These are phyloP conservation scores for Xiphophorus hellerii DNA, from an alignment of 2,113 vertebrate genomes.

Conservation along the genomic window DNA sequence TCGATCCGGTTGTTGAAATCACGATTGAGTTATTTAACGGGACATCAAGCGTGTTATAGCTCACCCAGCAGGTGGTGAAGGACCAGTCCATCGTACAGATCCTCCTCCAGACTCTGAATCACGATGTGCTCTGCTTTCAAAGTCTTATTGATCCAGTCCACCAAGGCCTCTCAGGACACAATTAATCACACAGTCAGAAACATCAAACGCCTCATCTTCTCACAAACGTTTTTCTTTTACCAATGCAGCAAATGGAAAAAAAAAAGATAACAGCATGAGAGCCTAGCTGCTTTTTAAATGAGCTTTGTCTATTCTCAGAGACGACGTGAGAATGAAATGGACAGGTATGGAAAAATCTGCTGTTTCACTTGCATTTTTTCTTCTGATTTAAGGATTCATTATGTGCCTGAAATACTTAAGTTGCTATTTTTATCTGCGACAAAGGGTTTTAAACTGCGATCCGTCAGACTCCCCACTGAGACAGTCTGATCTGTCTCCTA, in stretches of 20 bases:
- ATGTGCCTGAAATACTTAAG: no score
- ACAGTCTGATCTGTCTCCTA: conserved; percentile 41
- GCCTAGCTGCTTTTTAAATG: conserved; percentile 1
- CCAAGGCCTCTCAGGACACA: conserved; percentile 79
- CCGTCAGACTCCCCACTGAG: conserved; percentile 2
- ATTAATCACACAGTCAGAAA: conserved; percentile 46
- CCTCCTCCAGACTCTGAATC: conserved; percentile 89
- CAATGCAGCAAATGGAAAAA: conserved; percentile 21
- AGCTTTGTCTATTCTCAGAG: conserved; percentile 8
- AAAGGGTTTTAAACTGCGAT: conserved; percentile 25
- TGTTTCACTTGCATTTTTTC: not conserved
- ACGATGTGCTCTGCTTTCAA: conserved; percentile 89
- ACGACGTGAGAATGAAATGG: not conserved
- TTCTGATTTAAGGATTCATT: not conserved
- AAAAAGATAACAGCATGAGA: not conserved
- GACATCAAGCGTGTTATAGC: conserved; percentile 40
- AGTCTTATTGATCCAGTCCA: conserved; percentile 88
- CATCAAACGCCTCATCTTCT: conserved; percentile 34
- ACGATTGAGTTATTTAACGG: conserved; percentile 4
- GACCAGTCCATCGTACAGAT: conserved; percentile 91
- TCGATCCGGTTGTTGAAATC: conserved; percentile 9
- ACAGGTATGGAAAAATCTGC: not conserved
- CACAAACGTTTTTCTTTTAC: conserved; percentile 8
- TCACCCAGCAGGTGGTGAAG: conserved; percentile 94
- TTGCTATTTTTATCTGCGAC: conserved; percentile 1